A percentile compares a stretch with the other conserved stretches of the same genome.
Evolutionary conservation across 2,888 invertebrate genomes (phyloP).

Genomic region (Syrista parreyssii): DNA sequence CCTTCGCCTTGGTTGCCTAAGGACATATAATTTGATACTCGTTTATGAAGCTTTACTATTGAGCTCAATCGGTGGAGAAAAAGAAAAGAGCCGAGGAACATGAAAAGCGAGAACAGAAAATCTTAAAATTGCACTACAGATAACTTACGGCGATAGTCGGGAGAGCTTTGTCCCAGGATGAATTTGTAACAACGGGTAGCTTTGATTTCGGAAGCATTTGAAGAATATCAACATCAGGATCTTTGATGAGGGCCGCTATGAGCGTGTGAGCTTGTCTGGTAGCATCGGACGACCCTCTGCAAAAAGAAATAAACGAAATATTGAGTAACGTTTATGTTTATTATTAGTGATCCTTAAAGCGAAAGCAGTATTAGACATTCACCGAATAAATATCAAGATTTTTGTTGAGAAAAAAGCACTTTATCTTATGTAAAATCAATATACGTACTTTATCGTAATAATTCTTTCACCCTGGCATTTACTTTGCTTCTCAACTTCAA

Average conservation of each 20-base stretch:
- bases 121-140: background rate
- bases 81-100: background rate
- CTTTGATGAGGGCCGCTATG: constrained; percentile 92
- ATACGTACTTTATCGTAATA: constrained; percentile 89
- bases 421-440: background rate
- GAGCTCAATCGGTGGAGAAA: background rate
- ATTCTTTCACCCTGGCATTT: constrained; percentile 94
- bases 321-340: constrained; percentile 8
- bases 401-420: background rate
- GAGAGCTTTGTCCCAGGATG: constrained; percentile 72
- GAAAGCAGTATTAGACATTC: background rate
- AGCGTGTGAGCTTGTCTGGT: constrained; percentile 92
- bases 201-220: constrained; percentile 81
- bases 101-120: background rate
- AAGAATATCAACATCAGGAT: constrained; percentile 92
- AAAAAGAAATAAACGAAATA: constrained; percentile 31
- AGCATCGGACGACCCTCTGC: constrained; percentile 88
- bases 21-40: constrained; percentile 18
- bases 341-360: background rate
- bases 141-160: constrained; percentile 65
- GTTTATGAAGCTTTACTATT: background rate
- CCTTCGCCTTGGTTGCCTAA: constrained; percentile 59
- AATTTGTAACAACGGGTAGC: constrained; percentile 69
- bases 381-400: background rate
- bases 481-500: constrained; percentile 97